phyloP scores from a whole-genome alignment of 2,888 invertebrate species.

The Nipponacmea schrenckii region DNA sequence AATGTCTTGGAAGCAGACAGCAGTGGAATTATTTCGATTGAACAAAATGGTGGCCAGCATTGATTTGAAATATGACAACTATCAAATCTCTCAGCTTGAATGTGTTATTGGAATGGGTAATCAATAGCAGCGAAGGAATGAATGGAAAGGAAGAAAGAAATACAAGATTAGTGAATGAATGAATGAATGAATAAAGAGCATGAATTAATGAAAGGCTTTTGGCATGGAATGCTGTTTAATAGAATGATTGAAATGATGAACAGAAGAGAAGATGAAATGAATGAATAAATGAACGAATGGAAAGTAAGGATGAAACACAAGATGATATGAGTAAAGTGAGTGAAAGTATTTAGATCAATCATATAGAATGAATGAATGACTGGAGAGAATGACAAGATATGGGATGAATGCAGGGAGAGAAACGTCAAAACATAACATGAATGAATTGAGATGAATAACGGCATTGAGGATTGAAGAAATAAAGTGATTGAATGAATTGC shows the following conservation, averaged over 20 bases:
- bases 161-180: background rate
- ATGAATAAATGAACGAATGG: no score
- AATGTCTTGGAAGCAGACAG: no score
- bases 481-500: constrained; percentile 7
- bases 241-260: no score
- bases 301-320: no score
- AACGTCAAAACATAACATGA: no score
- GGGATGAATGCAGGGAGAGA: constrained; percentile 64
- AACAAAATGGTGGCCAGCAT: background rate
- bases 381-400: constrained; percentile 70
- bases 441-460: constrained; percentile 25
- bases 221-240: background rate
- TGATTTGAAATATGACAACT: constrained; percentile 10
- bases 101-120: background rate
- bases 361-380: no score
- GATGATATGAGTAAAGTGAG: no score
- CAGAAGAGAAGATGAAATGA: background rate
- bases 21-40: no score
- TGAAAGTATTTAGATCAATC: no score
- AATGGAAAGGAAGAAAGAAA: constrained; percentile 9
- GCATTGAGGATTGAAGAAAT: constrained; percentile 34
- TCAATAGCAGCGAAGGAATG: background rate
- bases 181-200: background rate
- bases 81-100: constrained; percentile 9
- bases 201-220: background rate